Conservation (phyloP, 1,140 invertebrate genomes). For the Lepidurus couesii region DNA sequence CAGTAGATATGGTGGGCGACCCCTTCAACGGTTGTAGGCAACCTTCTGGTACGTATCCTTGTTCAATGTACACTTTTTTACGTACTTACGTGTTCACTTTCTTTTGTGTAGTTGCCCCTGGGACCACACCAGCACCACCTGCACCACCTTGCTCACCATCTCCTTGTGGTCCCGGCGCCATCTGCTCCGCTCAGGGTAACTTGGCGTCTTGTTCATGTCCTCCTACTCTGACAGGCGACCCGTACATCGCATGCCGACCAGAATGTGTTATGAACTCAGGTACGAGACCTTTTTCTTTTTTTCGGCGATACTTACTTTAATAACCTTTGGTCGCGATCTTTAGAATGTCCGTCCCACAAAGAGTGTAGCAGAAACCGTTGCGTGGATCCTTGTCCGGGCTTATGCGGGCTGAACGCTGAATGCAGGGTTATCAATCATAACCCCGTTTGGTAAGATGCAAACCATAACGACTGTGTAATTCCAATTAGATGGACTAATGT, state of each 20-base stretch:
- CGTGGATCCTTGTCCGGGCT: conserved; percentile 67
- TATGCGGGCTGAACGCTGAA: conserved; percentile 66
- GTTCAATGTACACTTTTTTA: neutral
- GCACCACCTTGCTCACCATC: conserved; percentile 53
- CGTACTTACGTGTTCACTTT: conserved; percentile 41
- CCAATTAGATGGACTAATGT: conserved; percentile 33
- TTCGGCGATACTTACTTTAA: neutral
- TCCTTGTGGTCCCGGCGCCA: conserved; percentile 45
- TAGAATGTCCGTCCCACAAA: conserved; percentile 62
- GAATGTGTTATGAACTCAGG: conserved; percentile 62
- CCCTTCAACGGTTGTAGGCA: conserved; percentile 67
- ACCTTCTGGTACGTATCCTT: conserved; percentile 46
- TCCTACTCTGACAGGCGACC: conserved; percentile 61
- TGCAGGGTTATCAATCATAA: conserved; percentile 66
- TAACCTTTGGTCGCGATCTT: neutral
- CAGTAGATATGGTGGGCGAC: conserved; percentile 59
- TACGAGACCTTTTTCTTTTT: neutral
- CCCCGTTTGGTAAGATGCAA: conserved; percentile 63
- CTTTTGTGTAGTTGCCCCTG: conserved; percentile 63
- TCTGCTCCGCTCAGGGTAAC: conserved; percentile 40
- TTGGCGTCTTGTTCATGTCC: conserved; percentile 41
- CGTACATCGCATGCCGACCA: conserved; percentile 65
- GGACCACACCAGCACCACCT: conserved; percentile 66
- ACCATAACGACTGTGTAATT: conserved; percentile 70
- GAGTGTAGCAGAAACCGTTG: conserved; percentile 70